Base-by-base conservation (phyloP, 2,888 invertebrate genomes). In the Leptinotarsa peninsularis region DNA sequence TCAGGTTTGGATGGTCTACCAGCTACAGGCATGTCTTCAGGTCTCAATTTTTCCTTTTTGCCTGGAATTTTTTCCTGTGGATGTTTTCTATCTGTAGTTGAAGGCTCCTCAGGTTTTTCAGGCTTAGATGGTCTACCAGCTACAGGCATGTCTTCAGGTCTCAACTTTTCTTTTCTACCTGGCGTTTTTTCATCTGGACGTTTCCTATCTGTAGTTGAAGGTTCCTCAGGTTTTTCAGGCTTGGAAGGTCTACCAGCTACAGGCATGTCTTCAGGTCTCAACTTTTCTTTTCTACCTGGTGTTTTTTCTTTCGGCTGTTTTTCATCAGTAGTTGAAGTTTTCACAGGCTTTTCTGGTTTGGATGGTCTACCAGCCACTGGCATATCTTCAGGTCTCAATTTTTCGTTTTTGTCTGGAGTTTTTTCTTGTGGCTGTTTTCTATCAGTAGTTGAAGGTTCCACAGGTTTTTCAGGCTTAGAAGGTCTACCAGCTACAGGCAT, bases 151-250 rank as follows among this genome's bases (percentile, higher is more conserved):
- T 63, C 70, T 67, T 74, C 74, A 17, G 69, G 74, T 49, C 86
- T 88, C 3, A 91, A 81, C 81, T 91, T 90, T 18, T 83, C 82
- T 60, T 86, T 89, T 78, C 82, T 85, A n/a, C 83, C 83, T 56
- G 68, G 52, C 0, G 43, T 33, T 17, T 43, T 56, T 33, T 69
- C 49, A 13, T 21, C 4, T 18, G 66, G 60, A 0, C 33, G 18
- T 33, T 67, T 58, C n/a, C 18, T n/a, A 18, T 52, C 33, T 13
- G 4, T 33, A 4, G 27, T 4, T 33, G 63, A 33, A 63, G 17
- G 10, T 63, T 54, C 33, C 4, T 1, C 63, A 63, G 71, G 18
- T 1, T 71, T 70, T 27, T 50, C 49, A n/a, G 49, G 49, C 15
- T 50, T 54, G 18, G 58, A 56, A 2, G 58, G 43, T n/a, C 49